Conservation (phyloP, 2,888 invertebrate species). For the Invenusta paracnida region DNA sequence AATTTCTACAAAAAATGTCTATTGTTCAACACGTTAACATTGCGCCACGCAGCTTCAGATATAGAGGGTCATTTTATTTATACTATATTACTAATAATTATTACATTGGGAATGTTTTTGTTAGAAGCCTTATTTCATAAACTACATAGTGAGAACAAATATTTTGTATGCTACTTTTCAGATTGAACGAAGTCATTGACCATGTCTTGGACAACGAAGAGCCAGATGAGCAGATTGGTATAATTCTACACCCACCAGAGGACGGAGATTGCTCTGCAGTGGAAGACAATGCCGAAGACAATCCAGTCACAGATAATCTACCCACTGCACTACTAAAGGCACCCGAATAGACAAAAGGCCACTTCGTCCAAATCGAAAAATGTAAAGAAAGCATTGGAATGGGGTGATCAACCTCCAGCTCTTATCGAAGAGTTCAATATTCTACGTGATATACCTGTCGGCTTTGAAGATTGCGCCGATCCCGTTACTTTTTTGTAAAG, state of each 20-base stretch:
- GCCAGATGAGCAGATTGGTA: not conserved
- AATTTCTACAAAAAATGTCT: too few species aligned
- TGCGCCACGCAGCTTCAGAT: too few species aligned
- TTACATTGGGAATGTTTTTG: not conserved
- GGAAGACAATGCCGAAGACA: not conserved
- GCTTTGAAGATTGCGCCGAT: slow-evolving; percentile 5
- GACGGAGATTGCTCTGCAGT: not conserved
- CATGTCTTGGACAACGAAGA: not conserved
- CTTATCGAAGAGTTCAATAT: not conserved
- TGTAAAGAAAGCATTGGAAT: not conserved
- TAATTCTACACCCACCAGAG: not conserved
- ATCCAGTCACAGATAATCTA: not conserved
- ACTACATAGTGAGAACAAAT: not conserved
- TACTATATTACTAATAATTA: not conserved
- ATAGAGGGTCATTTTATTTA: not conserved
- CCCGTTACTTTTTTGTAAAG: not conserved
- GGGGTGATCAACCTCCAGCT: not conserved
- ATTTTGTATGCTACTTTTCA: not conserved
- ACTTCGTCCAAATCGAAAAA: not conserved
- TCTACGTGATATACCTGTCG: not conserved
- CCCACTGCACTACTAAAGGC: not conserved
- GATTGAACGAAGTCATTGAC: not conserved
- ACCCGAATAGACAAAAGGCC: not conserved
- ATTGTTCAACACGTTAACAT: too few species aligned
- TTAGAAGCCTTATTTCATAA: not conserved